Conservation (phyloP, 2,113 vertebrate species). For the Pterocles orientalis region DNA sequence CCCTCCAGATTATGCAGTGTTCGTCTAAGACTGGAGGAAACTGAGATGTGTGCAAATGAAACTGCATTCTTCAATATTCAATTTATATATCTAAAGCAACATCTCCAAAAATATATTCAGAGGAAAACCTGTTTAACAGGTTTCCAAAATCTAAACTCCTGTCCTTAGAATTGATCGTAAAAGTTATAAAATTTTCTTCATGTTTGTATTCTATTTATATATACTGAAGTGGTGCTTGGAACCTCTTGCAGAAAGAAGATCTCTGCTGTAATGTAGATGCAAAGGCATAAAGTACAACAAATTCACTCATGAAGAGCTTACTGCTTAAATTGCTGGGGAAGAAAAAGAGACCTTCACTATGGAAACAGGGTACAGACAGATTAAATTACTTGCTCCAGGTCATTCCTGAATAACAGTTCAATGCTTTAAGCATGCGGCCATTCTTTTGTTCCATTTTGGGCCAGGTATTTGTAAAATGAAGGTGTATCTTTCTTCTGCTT, state of each 20-base stretch:
- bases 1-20: not conserved
- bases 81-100: not conserved
- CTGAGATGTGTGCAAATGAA: not conserved
- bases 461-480: slow-evolving; percentile 48
- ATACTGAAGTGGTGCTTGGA: not conserved
- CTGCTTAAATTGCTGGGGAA: slow-evolving; percentile 10
- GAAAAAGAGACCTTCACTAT: slow-evolving; percentile 4
- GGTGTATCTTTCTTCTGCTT: not conserved
- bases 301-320: slow-evolving; percentile 1
- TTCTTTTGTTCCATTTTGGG: slow-evolving; percentile 21
- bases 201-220: not conserved
- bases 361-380: slow-evolving; percentile 19
- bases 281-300: slow-evolving; percentile 6
- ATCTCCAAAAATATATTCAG: not conserved
- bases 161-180: not conserved
- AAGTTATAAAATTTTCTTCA: not conserved
- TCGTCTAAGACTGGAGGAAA: not conserved
- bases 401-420: slow-evolving; percentile 25
- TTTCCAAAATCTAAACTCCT: not conserved
- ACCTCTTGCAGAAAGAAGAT: not conserved
- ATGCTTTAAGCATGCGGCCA: not conserved
- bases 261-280: not conserved
- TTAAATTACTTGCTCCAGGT: slow-evolving; percentile 25
- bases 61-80: not conserved
- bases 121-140: not conserved